Base-by-base conservation (phyloP, 1,140 invertebrate genomes). In the Teleopsis dalmanni region DNA sequence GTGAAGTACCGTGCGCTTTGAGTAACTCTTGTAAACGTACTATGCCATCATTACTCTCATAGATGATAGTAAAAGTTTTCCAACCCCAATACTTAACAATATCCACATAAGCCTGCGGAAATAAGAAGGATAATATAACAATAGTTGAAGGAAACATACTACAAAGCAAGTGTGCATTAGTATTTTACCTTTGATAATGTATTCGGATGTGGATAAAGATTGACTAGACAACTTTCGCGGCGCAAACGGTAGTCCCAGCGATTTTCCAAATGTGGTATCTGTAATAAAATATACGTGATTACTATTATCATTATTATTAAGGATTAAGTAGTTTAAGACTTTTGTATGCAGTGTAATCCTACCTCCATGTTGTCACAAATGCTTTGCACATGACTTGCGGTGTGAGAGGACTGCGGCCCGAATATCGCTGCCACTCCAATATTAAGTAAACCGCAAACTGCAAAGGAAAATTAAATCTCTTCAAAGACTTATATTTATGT, bases 361-460 rank as follows among this genome's bases (percentile, higher is more conserved):
- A 71, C 73, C 74, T 96, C 91, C 83, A 95, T 89, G 14, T 91
- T 90, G 73, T 95, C 92, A 70, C 92, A 95, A 58, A 95, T 95
- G 46, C 89, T 92, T 73, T 96, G 92, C 13, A 95, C 89, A 72
- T 95, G 91, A 51, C 87, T 87, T 3, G 90, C 88, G 3, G 89
- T 91, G 41, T 91, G 87, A 1, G 84, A 80, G 31, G 87, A 92
- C 67, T 94, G 89, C 3, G 92, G 92, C 1, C 93, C 93, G 66
- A 96, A 95, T 61, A 97, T 90, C 19, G 90, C 92, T 4, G 90
- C 91, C 21, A 96, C 87, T 9, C 91, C 91, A 57, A 81, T 83
- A 52, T 85, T 77, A 46, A 95, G 73, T 51, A 95, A 77, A 56
- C 89, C 83, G 68, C 93, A 97, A 52, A 95, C 93, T 96, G 76